Conservation (phyloP, 2,113 vertebrate genomes). For the Sisor rabdophorus region DNA sequence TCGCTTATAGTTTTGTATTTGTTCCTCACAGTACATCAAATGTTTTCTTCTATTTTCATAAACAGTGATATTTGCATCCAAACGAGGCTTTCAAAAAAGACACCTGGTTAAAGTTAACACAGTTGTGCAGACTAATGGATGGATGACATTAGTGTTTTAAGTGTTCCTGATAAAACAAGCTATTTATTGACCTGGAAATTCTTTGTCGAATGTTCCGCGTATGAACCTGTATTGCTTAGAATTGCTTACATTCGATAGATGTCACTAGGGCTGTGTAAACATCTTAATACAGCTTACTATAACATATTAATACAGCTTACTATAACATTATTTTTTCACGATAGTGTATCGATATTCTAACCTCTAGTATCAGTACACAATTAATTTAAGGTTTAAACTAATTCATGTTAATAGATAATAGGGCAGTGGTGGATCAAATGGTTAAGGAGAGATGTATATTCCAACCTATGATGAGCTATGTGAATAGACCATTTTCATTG, state of each 20-base stretch:
- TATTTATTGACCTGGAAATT: not conserved
- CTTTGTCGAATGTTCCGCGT: not conserved
- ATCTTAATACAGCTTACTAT: too few species aligned
- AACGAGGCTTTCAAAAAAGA: not conserved
- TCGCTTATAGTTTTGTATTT: not conserved
- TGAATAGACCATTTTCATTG: too few species aligned
- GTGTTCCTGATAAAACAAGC: not conserved
- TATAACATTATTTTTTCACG: too few species aligned
- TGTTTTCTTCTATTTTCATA: constrained; percentile 11
- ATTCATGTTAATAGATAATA: too few species aligned
- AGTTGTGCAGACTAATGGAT: not conserved
- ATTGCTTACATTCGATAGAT: not conserved
- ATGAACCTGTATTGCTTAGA: constrained; percentile 8
- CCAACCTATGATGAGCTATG: too few species aligned
- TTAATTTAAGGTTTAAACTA: too few species aligned
- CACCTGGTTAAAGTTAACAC: not conserved
- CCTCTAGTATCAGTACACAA: too few species aligned
- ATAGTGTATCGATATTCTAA: too few species aligned
- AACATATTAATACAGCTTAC: too few species aligned
- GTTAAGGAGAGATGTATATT: too few species aligned
- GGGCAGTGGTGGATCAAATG: too few species aligned
- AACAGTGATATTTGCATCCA: not conserved
- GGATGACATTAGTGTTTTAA: constrained; percentile 1
- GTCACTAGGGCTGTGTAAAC: not conserved
- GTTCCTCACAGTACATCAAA: not conserved